A percentile compares a stretch with the other conserved stretches of the same genome.
Conservation (phyloP, 1,140 invertebrate species). For the Melitaea cinxia region DNA sequence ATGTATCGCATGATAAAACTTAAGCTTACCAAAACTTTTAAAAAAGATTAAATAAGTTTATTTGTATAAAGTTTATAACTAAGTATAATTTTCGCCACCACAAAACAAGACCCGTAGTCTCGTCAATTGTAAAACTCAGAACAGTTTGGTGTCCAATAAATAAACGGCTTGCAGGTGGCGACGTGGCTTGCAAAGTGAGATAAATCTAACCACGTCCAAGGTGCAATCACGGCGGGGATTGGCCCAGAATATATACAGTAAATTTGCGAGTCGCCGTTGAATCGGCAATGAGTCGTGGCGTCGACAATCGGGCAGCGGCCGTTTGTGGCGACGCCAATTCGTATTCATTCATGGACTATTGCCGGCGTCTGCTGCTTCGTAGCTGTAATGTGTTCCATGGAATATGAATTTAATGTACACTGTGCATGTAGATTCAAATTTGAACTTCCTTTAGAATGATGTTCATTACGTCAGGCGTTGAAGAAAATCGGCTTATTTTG, state of each 20-base stretch:
- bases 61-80: no score
- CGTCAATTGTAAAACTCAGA: constrained; percentile 13
- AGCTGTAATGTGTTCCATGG: constrained; percentile 56
- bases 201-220: constrained; percentile 50
- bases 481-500: background rate
- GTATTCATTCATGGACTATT: constrained; percentile 73
- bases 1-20: no score
- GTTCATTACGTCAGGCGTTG: background rate
- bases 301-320: constrained; percentile 67
- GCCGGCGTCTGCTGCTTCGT: constrained; percentile 46
- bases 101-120: background rate
- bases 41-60: no score
- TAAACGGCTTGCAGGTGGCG: constrained; percentile 26
- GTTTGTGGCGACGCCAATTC: constrained; percentile 75
- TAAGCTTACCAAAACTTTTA: no score
- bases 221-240: constrained; percentile 54
- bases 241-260: constrained; percentile 53
- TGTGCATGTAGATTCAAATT: constrained; percentile 2
- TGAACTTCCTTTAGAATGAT: constrained; percentile 5
- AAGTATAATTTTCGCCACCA: no score
- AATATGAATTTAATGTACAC: constrained; percentile 57
- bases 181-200: constrained; percentile 36
- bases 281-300: constrained; percentile 73
- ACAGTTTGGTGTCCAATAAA: constrained; percentile 30
- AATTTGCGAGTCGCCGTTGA: constrained; percentile 68